phyloP scores from a whole-genome alignment of 2,113 vertebrate species.

The Labeo rohita region DNA sequence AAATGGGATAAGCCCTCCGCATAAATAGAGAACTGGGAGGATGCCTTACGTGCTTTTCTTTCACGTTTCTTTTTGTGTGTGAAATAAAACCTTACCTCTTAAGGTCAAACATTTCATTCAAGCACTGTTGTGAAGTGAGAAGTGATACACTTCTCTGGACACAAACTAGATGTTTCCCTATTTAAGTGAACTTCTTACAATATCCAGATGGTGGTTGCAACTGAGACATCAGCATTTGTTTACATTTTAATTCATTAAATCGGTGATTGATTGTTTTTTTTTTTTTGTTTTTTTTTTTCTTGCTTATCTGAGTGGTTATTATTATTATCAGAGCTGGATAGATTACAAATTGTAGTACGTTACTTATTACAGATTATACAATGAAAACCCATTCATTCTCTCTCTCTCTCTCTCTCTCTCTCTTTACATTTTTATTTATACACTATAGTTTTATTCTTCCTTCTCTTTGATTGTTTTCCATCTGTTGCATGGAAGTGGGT shows the following conservation, averaged over 20 bases:
- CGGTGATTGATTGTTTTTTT: background rate
- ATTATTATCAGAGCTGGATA: too few relatives aligned
- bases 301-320: background rate
- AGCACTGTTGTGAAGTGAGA: background rate
- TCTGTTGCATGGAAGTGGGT: constrained; percentile 43
- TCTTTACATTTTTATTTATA: constrained; percentile 49
- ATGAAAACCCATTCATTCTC: too few relatives aligned
- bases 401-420: background rate
- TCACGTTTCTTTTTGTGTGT: background rate
- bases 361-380: too few relatives aligned
- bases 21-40: background rate
- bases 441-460: constrained; percentile 33
- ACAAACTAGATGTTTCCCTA: background rate
- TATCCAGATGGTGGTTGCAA: background rate
- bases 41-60: background rate
- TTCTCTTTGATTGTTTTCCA: constrained; percentile 29
- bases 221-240: background rate
- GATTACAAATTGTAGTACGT: too few relatives aligned
- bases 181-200: background rate
- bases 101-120: background rate
- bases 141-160: background rate
- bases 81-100: background rate
- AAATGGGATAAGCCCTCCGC: background rate
- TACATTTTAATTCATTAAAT: background rate
- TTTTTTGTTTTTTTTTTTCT: too few relatives aligned